phyloP scores from a whole-genome alignment of 53 echinoderm and acorn worm genomes.

The Paracentrotus lividus region DNA sequence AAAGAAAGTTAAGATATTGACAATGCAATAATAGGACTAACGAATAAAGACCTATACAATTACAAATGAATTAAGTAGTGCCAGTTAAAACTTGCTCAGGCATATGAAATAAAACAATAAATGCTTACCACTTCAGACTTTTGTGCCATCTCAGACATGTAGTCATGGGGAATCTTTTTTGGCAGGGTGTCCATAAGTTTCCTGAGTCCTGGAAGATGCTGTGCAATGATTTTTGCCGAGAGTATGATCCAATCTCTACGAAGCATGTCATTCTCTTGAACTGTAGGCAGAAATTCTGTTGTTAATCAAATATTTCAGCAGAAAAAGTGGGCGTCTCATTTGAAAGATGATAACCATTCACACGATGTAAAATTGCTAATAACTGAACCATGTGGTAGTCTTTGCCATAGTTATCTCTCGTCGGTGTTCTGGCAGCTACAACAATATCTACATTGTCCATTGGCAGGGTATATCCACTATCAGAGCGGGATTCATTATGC shows the following conservation, averaged over 20 bases:
- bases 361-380: conserved; percentile 72
- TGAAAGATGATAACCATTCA: conserved; percentile 52
- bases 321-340: conserved; percentile 36
- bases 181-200: conserved; percentile 50
- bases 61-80: no score
- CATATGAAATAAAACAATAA: background rate
- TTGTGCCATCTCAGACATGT: conserved; percentile 65
- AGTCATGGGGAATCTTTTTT: conserved; percentile 62
- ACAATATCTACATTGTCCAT: conserved; percentile 75
- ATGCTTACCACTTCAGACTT: conserved; percentile 75
- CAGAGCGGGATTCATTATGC: background rate
- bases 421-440: conserved; percentile 75
- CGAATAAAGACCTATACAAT: no score
- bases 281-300: conserved; percentile 73
- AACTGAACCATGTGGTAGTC: conserved; percentile 83
- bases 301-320: conserved; percentile 16
- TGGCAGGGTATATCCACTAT: conserved; percentile 11
- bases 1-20: no score
- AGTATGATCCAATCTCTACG: conserved; percentile 68
- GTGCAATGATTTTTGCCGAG: conserved; percentile 61
- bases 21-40: no score
- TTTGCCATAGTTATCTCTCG: conserved; percentile 66
- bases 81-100: no score
- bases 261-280: conserved; percentile 64
- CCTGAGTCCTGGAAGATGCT: conserved; percentile 65